Evolutionary conservation across 2,888 invertebrate species (phyloP).

Genomic region (Aspidiotus rigidus): DNA sequence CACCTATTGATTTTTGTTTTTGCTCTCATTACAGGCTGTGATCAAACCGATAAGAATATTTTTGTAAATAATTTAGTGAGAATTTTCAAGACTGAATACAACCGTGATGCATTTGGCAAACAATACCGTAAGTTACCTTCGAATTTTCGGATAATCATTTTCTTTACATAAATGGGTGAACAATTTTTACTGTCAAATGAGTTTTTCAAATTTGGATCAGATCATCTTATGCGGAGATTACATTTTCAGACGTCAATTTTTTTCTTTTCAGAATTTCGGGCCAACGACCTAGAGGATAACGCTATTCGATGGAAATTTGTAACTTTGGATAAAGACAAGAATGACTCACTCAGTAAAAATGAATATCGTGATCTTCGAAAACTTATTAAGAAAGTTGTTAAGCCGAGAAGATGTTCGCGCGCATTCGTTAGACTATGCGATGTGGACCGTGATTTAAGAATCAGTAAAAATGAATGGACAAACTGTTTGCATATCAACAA

Average conservation of each 20-base stretch:
- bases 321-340: slow-evolving; percentile 68
- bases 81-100: slow-evolving; percentile 72
- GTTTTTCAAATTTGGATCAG: background rate
- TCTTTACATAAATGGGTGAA: background rate
- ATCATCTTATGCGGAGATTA: background rate
- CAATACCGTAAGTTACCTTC: slow-evolving; percentile 16
- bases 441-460: slow-evolving; percentile 65
- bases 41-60: slow-evolving; percentile 60
- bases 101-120: slow-evolving; percentile 32
- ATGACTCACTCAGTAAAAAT: slow-evolving; percentile 64
- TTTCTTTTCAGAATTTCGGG: background rate
- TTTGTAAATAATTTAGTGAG: slow-evolving; percentile 79
- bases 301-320: slow-evolving; percentile 86
- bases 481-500: slow-evolving; percentile 58
- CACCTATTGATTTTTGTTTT: background rate
- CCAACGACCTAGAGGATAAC: slow-evolving; percentile 26
- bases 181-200: background rate
- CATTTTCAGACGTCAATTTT: background rate
- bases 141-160: background rate
- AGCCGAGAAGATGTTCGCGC: slow-evolving; percentile 80
- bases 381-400: slow-evolving; percentile 77
- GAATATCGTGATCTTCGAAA: slow-evolving; percentile 74
- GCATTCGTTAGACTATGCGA: slow-evolving; percentile 84
- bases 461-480: slow-evolving; percentile 75
- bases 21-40: slow-evolving; percentile 51